phyloP scores from a whole-genome alignment of 2,888 invertebrate species.

The Mimumesa dahlbomi region DNA sequence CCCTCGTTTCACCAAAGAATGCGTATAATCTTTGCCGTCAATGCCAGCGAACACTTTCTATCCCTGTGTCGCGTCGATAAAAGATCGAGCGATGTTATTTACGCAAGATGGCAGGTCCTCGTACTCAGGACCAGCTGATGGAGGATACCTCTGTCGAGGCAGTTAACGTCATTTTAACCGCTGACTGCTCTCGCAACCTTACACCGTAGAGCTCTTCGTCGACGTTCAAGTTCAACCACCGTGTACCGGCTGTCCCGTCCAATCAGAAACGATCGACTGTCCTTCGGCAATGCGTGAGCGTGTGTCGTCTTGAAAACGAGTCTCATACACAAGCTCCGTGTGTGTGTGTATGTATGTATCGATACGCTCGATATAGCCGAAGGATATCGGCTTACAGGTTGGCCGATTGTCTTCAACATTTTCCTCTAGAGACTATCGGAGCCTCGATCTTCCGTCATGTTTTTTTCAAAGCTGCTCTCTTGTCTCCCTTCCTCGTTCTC shows the following conservation, averaged over 20 bases:
- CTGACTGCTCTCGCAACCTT: slow-evolving; percentile 69
- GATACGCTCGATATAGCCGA: slow-evolving; percentile 42
- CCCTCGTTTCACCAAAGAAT: too few relatives aligned
- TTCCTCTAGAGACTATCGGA: slow-evolving; percentile 42
- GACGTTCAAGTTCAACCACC: slow-evolving; percentile 69
- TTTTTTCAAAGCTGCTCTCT: slow-evolving; percentile 30
- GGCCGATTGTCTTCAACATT: slow-evolving; percentile 61
- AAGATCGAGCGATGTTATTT: slow-evolving; percentile 12
- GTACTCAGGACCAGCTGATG: slow-evolving; percentile 14
- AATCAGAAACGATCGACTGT: slow-evolving; percentile 57
- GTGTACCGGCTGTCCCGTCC: slow-evolving; percentile 73
- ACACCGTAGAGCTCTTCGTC: slow-evolving; percentile 59
- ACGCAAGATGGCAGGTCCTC: slow-evolving; percentile 13
- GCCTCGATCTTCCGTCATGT: slow-evolving; percentile 33
- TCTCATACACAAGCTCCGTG: slow-evolving; percentile 24
- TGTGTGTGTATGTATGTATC: too few relatives aligned
- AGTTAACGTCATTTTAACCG: slow-evolving; percentile 73
- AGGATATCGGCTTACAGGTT: slow-evolving; percentile 64
- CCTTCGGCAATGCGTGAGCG: slow-evolving; percentile 33
- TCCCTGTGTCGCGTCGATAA: background rate
- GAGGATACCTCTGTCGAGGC: slow-evolving; percentile 66
- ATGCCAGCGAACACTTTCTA: background rate
- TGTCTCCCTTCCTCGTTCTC: slow-evolving; percentile 18
- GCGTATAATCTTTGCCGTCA: background rate
- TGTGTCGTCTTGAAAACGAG: slow-evolving; percentile 43